phyloP scores from a whole-genome alignment of 2,888 invertebrate genomes.

The Neoitamus cyanurus region DNA sequence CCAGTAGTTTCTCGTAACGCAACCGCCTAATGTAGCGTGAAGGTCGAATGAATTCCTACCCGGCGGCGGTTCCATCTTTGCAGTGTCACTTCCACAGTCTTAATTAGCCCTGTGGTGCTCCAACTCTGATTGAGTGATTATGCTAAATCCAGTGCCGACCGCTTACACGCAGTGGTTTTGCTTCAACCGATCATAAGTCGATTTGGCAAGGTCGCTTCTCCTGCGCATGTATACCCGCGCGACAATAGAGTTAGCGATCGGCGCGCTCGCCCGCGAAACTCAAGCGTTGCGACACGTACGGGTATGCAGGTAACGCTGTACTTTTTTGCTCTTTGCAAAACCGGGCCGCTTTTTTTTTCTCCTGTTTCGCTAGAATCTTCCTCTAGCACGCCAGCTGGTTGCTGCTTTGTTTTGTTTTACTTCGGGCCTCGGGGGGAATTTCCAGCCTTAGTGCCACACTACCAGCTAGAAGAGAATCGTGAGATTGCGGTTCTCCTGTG shows the following conservation, averaged over 20 bases:
- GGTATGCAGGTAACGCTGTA: not conserved
- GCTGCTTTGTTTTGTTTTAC: not conserved
- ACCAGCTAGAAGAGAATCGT: not conserved
- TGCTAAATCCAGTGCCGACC: not conserved
- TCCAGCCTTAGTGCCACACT: not conserved
- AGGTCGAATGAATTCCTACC: not conserved
- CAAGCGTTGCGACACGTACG: not conserved
- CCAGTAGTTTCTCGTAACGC: not conserved
- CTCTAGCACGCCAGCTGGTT: not conserved
- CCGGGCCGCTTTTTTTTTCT: not conserved
- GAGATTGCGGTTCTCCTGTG: not conserved
- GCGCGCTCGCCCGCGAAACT: not conserved
- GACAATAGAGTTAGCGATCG: not conserved
- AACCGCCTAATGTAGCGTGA: not conserved
- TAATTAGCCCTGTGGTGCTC: not conserved
- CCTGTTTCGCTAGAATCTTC: not conserved
- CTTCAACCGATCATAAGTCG: not conserved
- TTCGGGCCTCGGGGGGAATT: not conserved
- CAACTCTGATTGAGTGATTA: not conserved
- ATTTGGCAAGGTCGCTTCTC: not conserved
- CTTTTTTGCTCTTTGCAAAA: not conserved
- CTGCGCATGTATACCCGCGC: not conserved
- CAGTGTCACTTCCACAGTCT: not conserved
- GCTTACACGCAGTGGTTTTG: not conserved
- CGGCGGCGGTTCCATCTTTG: not conserved